These are phyloP conservation scores for Malaclemys terrapin DNA, from an alignment of 2,113 vertebrate species.

Conservation along the genomic window DNA sequence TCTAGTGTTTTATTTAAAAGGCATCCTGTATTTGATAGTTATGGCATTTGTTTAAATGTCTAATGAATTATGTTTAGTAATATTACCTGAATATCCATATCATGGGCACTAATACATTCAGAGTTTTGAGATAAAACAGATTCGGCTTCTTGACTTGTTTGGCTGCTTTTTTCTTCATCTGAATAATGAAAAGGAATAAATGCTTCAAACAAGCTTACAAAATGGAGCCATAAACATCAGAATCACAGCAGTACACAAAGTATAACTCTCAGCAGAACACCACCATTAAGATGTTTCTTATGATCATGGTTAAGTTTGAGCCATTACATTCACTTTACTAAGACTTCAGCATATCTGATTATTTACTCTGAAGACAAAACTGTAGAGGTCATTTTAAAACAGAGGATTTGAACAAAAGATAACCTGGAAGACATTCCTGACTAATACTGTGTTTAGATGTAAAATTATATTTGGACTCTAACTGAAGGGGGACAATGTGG, in stretches of 20 bases:
- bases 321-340: background rate
- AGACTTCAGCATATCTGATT: background rate
- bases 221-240: background rate
- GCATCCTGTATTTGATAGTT: background rate
- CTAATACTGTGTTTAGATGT: accelerated
- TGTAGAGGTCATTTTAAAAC: background rate
- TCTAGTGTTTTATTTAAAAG: background rate
- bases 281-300: background rate
- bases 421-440: background rate
- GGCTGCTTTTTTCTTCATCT: constrained; percentile 43
- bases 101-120: background rate
- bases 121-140: background rate
- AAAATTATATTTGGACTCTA: background rate
- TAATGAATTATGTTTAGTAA: background rate
- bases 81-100: constrained; percentile 58
- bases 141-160: constrained; percentile 29
- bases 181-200: constrained; percentile 9
- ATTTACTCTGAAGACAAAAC: background rate
- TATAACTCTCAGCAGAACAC: background rate
- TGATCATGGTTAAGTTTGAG: background rate
- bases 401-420: background rate
- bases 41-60: background rate
- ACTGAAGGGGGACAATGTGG: background rate
- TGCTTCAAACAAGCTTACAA: background rate
- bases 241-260: background rate